Evolutionary conservation across 2,113 vertebrate genomes (phyloP).

Genomic region (Gallinago media): DNA sequence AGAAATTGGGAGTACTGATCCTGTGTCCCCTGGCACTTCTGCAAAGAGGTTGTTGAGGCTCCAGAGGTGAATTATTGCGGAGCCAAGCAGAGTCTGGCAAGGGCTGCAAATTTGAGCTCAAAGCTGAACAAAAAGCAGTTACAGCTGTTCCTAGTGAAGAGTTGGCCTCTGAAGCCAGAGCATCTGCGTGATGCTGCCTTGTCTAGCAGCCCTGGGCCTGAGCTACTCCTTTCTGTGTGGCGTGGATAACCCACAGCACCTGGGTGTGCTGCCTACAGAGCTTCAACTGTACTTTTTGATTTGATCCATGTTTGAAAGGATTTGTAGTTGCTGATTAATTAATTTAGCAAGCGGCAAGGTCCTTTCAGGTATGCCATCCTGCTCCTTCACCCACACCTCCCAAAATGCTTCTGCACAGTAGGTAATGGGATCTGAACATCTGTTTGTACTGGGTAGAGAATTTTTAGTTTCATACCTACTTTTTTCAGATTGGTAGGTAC

Average conservation of each 20-base stretch:
- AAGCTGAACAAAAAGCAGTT: neutral
- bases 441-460: neutral
- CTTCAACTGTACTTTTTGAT: neutral
- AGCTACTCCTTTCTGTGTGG: neutral
- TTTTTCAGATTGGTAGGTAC: neutral
- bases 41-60: neutral
- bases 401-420: neutral
- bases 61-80: neutral
- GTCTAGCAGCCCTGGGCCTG: neutral
- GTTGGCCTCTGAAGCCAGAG: neutral
- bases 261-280: neutral
- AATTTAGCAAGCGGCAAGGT: accelerated
- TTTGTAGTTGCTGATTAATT: neutral
- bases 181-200: neutral
- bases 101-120: neutral
- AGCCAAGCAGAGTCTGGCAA: conserved; percentile 5
- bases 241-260: accelerated
- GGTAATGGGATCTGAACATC: neutral
- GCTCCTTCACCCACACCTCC: too few relatives aligned
- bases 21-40: neutral
- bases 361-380: neutral
- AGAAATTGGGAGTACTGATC: neutral
- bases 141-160: neutral
- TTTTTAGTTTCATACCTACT: neutral
- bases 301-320: neutral